Base-by-base conservation (phyloP, 2,888 invertebrate genomes). In the Plebejus melissa region DNA sequence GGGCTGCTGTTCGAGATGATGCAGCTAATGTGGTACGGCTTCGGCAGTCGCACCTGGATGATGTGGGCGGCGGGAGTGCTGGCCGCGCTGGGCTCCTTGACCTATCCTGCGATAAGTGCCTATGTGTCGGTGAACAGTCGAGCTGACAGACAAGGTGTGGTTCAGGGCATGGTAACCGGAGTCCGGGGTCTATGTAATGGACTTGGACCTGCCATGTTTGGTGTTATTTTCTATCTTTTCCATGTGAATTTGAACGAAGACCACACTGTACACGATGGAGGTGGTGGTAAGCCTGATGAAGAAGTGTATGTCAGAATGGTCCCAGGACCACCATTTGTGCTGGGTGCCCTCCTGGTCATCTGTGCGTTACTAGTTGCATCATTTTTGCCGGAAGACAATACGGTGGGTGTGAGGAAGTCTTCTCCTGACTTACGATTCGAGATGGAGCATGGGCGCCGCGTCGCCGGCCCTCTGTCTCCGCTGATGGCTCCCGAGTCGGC, bases 31-130 rank as follows among this genome's bases (percentile, higher is more conserved):
- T 99, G 98, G 97, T 99, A 98, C 88, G 99, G 99, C 65, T 98
- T 99, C 85, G 98, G 99, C 76, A 98, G 98, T 82, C 97, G 98
- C 84, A 97, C 96, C 79, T 99, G 99, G 99, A 98, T 99, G 97
- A 99, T 99, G 98, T 99, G 99, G 99, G 97, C 98, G 60, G 99
- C 99, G 11, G 99, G 99, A 76, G 96, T 98, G 80, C 94, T 99
- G 80, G 99, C 99, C 58, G 98, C 99, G 16, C 95, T 99, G 82
- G 98, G 98, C 78, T 98, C 98, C 80, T 97, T 99, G 82, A 99
- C 99, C 4, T 99, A 99, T 94, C 99, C 99, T 57, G 99, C 99
- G 76, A 99, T 99, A 86, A 98, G 98, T 89, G 98, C 99, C 58
- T 99, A 99, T 91, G 99, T 99, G 76, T 99, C 99, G 16, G 97